Base-by-base conservation (phyloP, 2,797 vertebrate genomes). In the Silurus lanzhouensis region DNA sequence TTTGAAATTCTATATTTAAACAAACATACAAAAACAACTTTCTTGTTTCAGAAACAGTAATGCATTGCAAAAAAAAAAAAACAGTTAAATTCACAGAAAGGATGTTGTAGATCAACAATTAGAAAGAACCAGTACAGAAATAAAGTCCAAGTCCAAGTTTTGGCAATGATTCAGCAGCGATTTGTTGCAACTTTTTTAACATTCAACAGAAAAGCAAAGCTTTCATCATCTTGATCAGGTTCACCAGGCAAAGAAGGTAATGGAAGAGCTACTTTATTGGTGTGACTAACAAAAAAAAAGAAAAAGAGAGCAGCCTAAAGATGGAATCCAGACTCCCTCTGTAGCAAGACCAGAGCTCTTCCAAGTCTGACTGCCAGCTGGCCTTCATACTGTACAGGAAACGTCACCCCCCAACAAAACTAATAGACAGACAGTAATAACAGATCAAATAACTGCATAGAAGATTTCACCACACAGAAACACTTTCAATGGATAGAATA, bases 171-270 rank as follows among this genome's bases (percentile, higher is more conserved):
- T 82, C 80, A 70, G 66, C n/a, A 85, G 84, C 85, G 78, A 84
- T 82, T 78, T 86, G 52, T 67, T 63, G 77, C 13, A 83, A 82
- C 72, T 44, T 86, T 81, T 81, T 68, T 63, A 80, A 63, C 52
- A 82, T 74, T 55, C 61, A 76, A 81, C 17, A 19, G 14, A 71
- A 25, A 67, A 9, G 58, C 64, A 87, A 60, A 83, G 67, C 85
- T 83, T 25, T 80, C 27, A 83, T 89, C 87, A 89, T 88, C 89
- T 83, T 85, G 85, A 87, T 87, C 77, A 83, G 7, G 84, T 88
- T 88, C 88, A 87, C 57, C 84, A 79, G 80, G 55, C 72, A 48
- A 84, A 46, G n/a, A 25, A 64, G 87, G 89, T 85, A 85, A 85
- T 90, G 89, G 90, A 89, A 78, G 44, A 48, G 74, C 52, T 17